Base-by-base conservation (phyloP, 2,113 vertebrate species). In the Rallus limicola region DNA sequence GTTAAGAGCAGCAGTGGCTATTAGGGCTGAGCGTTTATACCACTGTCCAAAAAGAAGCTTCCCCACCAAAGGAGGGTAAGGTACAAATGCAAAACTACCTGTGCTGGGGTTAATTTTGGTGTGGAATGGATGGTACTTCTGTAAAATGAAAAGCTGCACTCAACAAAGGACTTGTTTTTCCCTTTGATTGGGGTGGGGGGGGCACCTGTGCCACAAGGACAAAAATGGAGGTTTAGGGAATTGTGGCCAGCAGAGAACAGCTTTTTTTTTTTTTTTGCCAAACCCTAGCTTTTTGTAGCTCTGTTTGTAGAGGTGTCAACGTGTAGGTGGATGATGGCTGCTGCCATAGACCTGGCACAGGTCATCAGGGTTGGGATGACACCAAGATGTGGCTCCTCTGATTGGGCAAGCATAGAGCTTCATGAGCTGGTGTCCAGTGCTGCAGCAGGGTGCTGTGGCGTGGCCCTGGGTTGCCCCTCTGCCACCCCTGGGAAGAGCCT, bases 291-390 rank as follows among this genome's bases (percentile, higher is more conserved):
- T 83, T 55, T 33, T 67, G 19, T 42, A 19, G 50, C 11, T 55
- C 44, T 2, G 8, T 53, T 77, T 58, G 82, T 53, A 68, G 83
- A 48, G 72, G 53, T 68, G 56, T 25, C 2, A 3, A 26, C 23
- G 62, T 33, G 26, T 48, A 9, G 0, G 0, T 28, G 53, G 62
- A 40, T 64, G 60, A 23, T 31, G 12, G 60, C 16, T 0, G 0
- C 15, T n/a, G 28, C 52, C 60, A 14, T 75, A 9, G 5, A 2
- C 8, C 56, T 81, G 29, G 56, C 78, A 48, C 19, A 31, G 48
- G 24, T 29, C 34, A 58, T 29, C 11, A 31, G 36, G 79, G 29
- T 74, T 74, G 50, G 36, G 63, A 31, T 2, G 7, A 6, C 13
- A 50, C 8, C 16, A 23, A 65, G 68, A 12, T 3, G 11, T 23